phyloP scores from a whole-genome alignment of 2,797 vertebrate genomes.

The Enteromius viviparus region DNA sequence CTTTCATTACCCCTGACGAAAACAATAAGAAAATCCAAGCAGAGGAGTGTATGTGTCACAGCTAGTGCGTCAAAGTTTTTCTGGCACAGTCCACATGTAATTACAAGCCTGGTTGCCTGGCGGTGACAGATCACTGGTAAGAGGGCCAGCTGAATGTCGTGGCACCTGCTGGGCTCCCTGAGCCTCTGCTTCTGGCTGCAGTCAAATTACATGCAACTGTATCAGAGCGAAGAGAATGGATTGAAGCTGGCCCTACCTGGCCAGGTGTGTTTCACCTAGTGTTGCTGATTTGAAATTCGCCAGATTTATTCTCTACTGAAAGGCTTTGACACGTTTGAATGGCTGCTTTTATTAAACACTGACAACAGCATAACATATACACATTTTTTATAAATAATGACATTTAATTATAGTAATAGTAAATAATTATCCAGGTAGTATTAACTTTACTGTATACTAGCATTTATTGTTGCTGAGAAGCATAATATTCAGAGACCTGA shows the following conservation, averaged over 20 bases:
- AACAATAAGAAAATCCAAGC: slow-evolving; percentile 75
- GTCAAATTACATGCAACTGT: slow-evolving; percentile 69
- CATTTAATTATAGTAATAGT: neutral
- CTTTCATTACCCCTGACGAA: slow-evolving; percentile 78
- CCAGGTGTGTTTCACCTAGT: slow-evolving; percentile 40
- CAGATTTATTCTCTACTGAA: neutral
- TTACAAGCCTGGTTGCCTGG: slow-evolving; percentile 81
- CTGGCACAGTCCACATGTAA: slow-evolving; percentile 77
- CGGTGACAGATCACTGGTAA: slow-evolving; percentile 83
- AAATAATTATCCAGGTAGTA: neutral
- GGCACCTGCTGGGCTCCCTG: slow-evolving; percentile 71
- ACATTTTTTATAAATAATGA: neutral
- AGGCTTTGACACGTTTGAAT: neutral
- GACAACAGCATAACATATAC: neutral
- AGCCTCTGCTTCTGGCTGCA: slow-evolving; percentile 65
- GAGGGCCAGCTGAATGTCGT: slow-evolving; percentile 69
- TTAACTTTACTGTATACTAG: neutral
- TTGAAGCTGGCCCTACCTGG: slow-evolving; percentile 46
- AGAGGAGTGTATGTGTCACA: slow-evolving; percentile 62
- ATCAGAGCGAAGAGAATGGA: slow-evolving; percentile 46
- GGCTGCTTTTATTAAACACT: neutral
- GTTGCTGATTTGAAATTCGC: slow-evolving; percentile 1
- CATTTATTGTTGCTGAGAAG: neutral
- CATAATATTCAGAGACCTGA: neutral
- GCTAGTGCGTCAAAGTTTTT: slow-evolving; percentile 62